phyloP scores from a whole-genome alignment of 2,797 vertebrate genomes.

The Helicolenus hilgendorfi region DNA sequence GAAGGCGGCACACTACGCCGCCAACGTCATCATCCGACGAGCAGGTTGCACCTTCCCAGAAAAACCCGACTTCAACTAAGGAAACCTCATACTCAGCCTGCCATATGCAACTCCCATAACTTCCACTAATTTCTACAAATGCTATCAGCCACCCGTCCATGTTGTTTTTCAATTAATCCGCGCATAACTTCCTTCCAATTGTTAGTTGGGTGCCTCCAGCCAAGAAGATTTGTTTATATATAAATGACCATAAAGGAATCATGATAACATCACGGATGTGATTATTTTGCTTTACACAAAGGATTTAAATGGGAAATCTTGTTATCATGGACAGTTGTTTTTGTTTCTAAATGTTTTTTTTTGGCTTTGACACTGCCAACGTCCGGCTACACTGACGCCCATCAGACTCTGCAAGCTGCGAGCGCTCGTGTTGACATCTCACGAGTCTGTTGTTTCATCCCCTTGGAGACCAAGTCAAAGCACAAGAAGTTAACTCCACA shows the following conservation, averaged over 20 bases:
- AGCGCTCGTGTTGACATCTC: neutral
- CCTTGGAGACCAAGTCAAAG: conserved; percentile 5
- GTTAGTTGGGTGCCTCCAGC: neutral
- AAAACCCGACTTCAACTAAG: conserved; percentile 96
- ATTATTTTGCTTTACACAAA: neutral
- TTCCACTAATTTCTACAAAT: conserved; percentile 18
- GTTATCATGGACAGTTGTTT: neutral
- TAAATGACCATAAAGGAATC: neutral
- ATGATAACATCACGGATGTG: neutral
- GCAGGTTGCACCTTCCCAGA: conserved; percentile 98
- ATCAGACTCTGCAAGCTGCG: neutral
- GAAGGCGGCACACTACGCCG: conserved; percentile 96
- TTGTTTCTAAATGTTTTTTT: neutral
- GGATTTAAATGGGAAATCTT: conserved; percentile 1
- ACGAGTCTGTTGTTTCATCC: conserved; percentile 16
- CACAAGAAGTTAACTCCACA: neutral
- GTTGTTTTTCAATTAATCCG: neutral
- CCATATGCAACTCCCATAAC: neutral
- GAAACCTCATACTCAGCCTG: conserved; percentile 5
- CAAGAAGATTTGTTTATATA: neutral
- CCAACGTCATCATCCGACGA: conserved; percentile 94
- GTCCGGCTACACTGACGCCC: neutral
- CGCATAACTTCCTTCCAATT: neutral
- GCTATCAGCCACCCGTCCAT: conserved; percentile 15
- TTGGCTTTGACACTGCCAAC: neutral